These are phyloP conservation scores for Scaptomyza tumidula DNA, from an alignment of 2,888 invertebrate genomes.

Conservation along the genomic window DNA sequence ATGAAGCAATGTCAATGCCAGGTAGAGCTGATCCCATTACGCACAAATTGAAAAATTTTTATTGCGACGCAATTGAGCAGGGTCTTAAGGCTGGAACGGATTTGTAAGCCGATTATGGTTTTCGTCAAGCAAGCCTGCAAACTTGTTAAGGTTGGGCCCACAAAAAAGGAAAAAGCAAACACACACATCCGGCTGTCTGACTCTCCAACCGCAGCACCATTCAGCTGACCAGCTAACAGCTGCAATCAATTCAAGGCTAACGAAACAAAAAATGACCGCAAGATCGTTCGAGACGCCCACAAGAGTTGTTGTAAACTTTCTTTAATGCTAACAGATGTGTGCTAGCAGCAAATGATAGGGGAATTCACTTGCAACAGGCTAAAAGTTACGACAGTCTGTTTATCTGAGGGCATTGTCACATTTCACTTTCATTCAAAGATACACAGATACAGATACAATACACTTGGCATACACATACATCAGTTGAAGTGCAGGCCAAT, in stretches of 20 bases:
- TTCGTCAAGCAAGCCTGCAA: slow-evolving; percentile 26
- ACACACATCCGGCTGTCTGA: slow-evolving; percentile 50
- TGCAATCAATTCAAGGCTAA: slow-evolving; percentile 48
- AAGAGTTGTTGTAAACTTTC: slow-evolving; percentile 54
- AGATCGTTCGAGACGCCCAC: slow-evolving; percentile 29
- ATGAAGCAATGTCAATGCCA: slow-evolving; percentile 77
- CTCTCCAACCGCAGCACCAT: slow-evolving; percentile 53
- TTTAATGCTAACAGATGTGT: slow-evolving; percentile 41
- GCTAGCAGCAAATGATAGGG: slow-evolving; percentile 63
- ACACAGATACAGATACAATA: slow-evolving; percentile 27
- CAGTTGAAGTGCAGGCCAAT: slow-evolving; percentile 68
- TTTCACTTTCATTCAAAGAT: slow-evolving; percentile 71
- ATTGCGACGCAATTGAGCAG: slow-evolving; percentile 31
- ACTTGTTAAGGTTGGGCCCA: slow-evolving; percentile 13
- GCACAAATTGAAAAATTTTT: slow-evolving; percentile 19
- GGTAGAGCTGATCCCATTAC: slow-evolving; percentile 36
- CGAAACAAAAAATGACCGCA: slow-evolving; percentile 18
- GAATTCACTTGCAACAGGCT: slow-evolving; percentile 42
- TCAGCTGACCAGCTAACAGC: slow-evolving; percentile 27
- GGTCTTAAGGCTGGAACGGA: slow-evolving; percentile 30
- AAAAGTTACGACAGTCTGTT: slow-evolving; percentile 28
- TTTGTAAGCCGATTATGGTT: slow-evolving; percentile 45
- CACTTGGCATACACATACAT: slow-evolving; percentile 17
- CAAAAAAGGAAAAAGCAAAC: slow-evolving; percentile 6
- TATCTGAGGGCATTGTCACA: slow-evolving; percentile 72